Percentiles rank a stretch among this genome's conserved stretches.
These are phyloP conservation scores for Megalops atlanticus DNA, from an alignment of 2,113 vertebrate species.

Conservation along the genomic window DNA sequence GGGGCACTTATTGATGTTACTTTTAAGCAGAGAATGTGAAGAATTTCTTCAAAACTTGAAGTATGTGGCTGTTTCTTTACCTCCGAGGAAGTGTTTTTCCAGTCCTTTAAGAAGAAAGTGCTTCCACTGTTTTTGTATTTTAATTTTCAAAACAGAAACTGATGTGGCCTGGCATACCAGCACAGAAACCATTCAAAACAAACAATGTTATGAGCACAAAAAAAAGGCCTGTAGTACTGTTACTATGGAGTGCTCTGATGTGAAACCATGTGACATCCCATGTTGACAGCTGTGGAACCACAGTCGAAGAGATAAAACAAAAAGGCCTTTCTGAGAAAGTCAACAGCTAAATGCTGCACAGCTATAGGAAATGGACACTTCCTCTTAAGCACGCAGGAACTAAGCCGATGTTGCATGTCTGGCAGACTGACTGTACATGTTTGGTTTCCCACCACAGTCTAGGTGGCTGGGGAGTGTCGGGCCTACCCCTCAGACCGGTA, in stretches of 20 bases:
- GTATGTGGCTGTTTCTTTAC: no score
- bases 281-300: background rate
- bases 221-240: background rate
- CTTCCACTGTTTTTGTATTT: no score
- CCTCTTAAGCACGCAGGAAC: background rate
- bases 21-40: background rate
- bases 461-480: background rate
- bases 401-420: background rate
- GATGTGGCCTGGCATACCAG: background rate
- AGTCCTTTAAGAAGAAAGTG: background rate
- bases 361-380: slow-evolving; percentile 12
- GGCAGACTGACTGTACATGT: background rate
- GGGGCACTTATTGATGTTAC: background rate
- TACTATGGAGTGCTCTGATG: no score
- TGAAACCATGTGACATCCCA: no score
- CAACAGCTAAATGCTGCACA: background rate
- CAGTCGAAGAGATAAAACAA: background rate
- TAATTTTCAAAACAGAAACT: no score
- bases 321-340: background rate
- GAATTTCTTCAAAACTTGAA: background rate
- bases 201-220: background rate
- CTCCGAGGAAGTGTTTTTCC: background rate
- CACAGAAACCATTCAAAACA: background rate
- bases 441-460: background rate
- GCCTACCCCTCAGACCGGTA: background rate